Evolutionary conservation across 2,797 vertebrate genomes (phyloP).

Genomic region (Carapus acus): DNA sequence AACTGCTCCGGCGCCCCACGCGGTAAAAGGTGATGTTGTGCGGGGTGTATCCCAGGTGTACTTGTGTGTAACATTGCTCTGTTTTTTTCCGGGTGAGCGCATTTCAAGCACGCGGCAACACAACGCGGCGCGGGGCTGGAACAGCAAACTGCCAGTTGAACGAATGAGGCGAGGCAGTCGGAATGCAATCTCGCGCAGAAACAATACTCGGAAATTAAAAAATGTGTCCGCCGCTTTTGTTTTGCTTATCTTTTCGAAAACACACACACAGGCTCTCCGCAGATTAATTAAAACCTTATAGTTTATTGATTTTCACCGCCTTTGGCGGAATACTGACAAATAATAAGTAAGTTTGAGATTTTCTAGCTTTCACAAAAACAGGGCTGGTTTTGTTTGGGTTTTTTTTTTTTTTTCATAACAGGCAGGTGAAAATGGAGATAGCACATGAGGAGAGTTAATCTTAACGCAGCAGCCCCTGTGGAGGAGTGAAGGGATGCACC

Average conservation of each 20-base stretch:
- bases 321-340: conserved; percentile 54
- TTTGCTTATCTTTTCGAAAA: conserved; percentile 66
- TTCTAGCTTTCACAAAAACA: conserved; percentile 51
- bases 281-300: conserved; percentile 69
- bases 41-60: conserved; percentile 43
- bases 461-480: conserved; percentile 37
- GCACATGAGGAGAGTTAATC: conserved; percentile 40
- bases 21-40: conserved; percentile 12
- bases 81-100: conserved; percentile 31
- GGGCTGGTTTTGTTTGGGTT: conserved; percentile 42
- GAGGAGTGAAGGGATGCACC: conserved; percentile 21
- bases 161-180: conserved; percentile 17
- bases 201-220: conserved; percentile 55
- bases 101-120: conserved; percentile 21
- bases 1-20: conserved; percentile 37
- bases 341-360: conserved; percentile 55
- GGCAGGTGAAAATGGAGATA: conserved; percentile 67
- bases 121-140: conserved; percentile 7
- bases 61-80: conserved; percentile 15
- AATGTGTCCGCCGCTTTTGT: conserved; percentile 34
- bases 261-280: conserved; percentile 58
- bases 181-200: conserved; percentile 49
- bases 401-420: too few species aligned
- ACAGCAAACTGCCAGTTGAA: conserved; percentile 26
- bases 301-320: conserved; percentile 59